phyloP scores from a whole-genome alignment of 2,797 vertebrate species.

The Eulemur coronatus region DNA sequence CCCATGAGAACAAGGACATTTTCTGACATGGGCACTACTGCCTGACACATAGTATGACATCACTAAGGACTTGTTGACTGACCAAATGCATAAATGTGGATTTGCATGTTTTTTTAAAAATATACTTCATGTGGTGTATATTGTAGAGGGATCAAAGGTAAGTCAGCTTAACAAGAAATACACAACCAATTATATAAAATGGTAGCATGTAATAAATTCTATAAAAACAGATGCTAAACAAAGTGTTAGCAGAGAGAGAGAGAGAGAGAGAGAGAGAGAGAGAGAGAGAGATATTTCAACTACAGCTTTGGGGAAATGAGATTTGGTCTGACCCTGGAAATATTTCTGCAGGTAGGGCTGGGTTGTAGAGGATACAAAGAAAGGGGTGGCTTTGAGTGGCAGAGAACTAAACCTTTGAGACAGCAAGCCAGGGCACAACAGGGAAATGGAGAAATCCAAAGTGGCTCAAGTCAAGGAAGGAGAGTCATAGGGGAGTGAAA shows the following conservation, averaged over 20 bases:
- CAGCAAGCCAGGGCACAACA: neutral
- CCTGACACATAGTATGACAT: neutral
- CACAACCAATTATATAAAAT: conserved; percentile 18
- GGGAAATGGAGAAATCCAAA: conserved; percentile 2
- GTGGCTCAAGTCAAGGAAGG: conserved; percentile 3
- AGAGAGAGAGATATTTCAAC: conserved; percentile 22
- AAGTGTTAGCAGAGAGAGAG: conserved; percentile 4
- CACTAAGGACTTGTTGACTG: neutral
- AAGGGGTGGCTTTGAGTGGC: neutral
- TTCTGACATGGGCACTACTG: neutral
- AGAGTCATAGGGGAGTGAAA: neutral
- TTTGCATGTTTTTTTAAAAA: conserved; percentile 7
- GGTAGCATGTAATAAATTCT: neutral
- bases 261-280: conserved; percentile 24
- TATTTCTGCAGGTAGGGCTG: conserved; percentile 42
- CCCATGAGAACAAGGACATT: neutral
- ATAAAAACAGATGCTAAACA: conserved; percentile 43
- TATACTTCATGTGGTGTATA: neutral
- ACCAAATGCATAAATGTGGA: conserved; percentile 24
- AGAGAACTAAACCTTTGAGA: conserved; percentile 30
- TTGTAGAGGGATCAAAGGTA: conserved; percentile 36
- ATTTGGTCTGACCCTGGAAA: conserved; percentile 30
- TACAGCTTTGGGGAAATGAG: conserved; percentile 46
- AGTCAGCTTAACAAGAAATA: neutral
- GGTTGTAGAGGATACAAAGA: conserved; percentile 29